Evolutionary conservation across 2,888 invertebrate genomes (phyloP), one percentile per base, ranked within the genome.

Genomic region (Eupithecia centaureata): DNA sequence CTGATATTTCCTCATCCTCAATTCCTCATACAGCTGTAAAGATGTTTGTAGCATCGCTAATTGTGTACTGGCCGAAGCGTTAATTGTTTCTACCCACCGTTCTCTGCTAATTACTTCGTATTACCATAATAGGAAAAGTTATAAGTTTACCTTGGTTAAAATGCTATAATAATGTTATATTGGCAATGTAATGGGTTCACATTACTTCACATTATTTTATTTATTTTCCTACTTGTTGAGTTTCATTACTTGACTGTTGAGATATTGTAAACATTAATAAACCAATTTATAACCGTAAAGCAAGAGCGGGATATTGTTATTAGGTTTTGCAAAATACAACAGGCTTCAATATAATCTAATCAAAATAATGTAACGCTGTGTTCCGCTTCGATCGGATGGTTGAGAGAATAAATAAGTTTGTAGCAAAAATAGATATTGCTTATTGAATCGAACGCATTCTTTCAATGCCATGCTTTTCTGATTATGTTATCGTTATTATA

Each of bases 81-180:
- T 89, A 90, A 90, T 89, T 84, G 78, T 79, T 79, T 73, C 82
- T 76, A 79, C 82, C 83, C 77, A 80, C 81, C 79, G 73, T 75
- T 79, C 76, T 74, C 69, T 75, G 87, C 84, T 90, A 90, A 91
- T 87, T 81, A 85, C 79, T 83, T 81, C 73, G 73, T 82, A 80
- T 84, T 82, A 80, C 77, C 80, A 76, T 83, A 79, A 80, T 83
- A 80, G 70, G 66, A 66, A 66, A 66, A 63, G 61, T 68, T 68
- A 64, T 63, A 56, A 51, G 52, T 63, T 68, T 64, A 60, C 52
- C 56, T 38, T 61, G 54, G 35, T 35, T 54, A 33, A 52, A 62
- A 38, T 32, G 28, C 15, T 7, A 63, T 18, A 38, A 58, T 56
- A 56, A n/a, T n/a, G 25, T 35, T 30, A 0, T 15, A 18, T 18